These are phyloP conservation scores for Synanceia verrucosa DNA, from an alignment of 2,797 vertebrate species.

Conservation along the genomic window DNA sequence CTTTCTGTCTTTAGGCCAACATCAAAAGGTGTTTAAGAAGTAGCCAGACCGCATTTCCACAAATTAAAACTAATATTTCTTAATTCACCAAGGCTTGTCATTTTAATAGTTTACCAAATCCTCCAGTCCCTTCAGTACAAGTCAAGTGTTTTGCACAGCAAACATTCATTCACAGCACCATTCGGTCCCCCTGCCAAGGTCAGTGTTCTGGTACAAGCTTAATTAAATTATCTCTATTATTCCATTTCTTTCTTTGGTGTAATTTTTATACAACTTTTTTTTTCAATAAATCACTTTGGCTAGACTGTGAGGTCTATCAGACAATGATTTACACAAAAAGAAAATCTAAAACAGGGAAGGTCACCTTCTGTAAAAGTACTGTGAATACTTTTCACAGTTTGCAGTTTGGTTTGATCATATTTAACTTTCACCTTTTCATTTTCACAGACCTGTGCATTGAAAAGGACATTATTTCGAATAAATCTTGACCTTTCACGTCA, in stretches of 20 bases:
- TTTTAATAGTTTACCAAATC: background rate
- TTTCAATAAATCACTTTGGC: constrained; percentile 3
- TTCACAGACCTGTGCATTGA: constrained; percentile 6
- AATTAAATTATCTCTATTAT: constrained; percentile 17
- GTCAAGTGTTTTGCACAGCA: background rate
- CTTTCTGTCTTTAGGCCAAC: background rate
- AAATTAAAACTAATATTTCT: background rate
- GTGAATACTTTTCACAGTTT: constrained; percentile 13
- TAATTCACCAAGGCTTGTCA: background rate
- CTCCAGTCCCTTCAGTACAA: background rate
- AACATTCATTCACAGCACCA: constrained; percentile 12
- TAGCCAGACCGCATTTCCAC: background rate
- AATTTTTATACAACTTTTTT: constrained; percentile 7
- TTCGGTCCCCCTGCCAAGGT: constrained; percentile 25
- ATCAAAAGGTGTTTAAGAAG: background rate
- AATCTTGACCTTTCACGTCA: constrained; percentile 48
- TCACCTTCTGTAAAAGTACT: constrained; percentile 10
- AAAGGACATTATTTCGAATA: constrained; percentile 35
- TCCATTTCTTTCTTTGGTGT: constrained; percentile 2
- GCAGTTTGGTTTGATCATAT: constrained; percentile 39
- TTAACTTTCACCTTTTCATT: constrained; percentile 44
- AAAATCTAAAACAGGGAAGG: constrained; percentile 20
- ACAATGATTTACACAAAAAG: constrained; percentile 18
- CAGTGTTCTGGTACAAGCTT: constrained; percentile 14
- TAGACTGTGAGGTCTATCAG: background rate